A percentile compares a stretch with the other conserved stretches of the same genome.
These are phyloP conservation scores for Tyto alba DNA, from an alignment of 2,113 vertebrate genomes.

Conservation along the genomic window DNA sequence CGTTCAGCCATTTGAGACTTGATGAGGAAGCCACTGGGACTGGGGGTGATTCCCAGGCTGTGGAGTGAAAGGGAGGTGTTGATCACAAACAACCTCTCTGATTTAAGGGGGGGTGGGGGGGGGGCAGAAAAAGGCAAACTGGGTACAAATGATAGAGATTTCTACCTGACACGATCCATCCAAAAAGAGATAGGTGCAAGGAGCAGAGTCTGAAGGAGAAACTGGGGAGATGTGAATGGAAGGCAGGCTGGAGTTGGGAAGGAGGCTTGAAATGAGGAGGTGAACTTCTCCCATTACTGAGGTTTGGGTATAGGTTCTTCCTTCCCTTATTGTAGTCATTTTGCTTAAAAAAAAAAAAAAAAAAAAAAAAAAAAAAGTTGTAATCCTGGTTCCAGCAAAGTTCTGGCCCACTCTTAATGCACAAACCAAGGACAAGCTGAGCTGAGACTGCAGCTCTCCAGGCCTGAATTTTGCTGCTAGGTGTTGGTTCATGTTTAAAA, in stretches of 20 bases:
- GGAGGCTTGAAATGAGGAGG: neutral
- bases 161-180: neutral
- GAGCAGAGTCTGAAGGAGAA: neutral
- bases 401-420: fast-evolving
- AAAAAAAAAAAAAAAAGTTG: neutral
- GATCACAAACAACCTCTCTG: fast-evolving
- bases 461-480: neutral
- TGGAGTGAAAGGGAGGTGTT: neutral
- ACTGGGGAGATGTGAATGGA: neutral
- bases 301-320: neutral
- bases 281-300: neutral
- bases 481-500: neutral
- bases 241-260: neutral
- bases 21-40: neutral
- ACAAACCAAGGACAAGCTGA: neutral
- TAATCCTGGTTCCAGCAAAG: neutral
- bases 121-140: no score
- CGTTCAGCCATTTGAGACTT: neutral
- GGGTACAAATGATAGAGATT: neutral
- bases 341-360: neutral
- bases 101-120: no score
- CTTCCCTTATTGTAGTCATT: neutral
- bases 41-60: no score
- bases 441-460: neutral
- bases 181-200: neutral